Conservation (phyloP, 30 jellyfish, hydroid and myxozoan genomes). For the Chrysaora quinquecirrha region DNA sequence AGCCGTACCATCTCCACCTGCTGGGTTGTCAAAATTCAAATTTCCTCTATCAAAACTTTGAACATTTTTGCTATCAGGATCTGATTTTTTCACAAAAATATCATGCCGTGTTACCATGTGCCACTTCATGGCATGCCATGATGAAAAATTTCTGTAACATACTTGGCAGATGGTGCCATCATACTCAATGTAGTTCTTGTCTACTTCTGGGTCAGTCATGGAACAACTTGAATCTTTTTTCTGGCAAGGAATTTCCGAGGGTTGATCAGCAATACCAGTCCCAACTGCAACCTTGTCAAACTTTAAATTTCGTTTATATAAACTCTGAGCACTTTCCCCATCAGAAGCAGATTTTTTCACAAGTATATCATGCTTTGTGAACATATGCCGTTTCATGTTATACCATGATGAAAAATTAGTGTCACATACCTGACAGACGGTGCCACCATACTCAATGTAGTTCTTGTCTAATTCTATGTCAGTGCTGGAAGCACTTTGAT, state of each 20-base stretch:
- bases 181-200: too few relatives aligned
- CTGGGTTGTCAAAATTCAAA: not conserved
- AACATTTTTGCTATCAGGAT: not conserved
- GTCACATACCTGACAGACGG: not conserved
- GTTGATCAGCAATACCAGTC: too few relatives aligned
- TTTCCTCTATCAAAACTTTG: not conserved
- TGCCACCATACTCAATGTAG: too few relatives aligned
- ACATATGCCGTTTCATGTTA: not conserved
- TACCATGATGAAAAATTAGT: not conserved
- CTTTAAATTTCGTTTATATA: too few relatives aligned
- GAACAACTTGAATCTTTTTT: too few relatives aligned
- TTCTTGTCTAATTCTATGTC: too few relatives aligned
- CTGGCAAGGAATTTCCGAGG: too few relatives aligned
- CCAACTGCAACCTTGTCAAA: not conserved
- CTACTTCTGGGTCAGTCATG: too few relatives aligned
- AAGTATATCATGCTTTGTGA: not conserved
- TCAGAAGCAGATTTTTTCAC: not conserved
- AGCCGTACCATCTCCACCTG: not conserved
- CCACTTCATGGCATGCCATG: not conserved
- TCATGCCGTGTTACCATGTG: not conserved
- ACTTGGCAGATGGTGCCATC: not conserved
- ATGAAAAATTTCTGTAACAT: not conserved
- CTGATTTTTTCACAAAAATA: not conserved
- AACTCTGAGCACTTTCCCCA: not conserved
- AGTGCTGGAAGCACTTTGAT: too few relatives aligned